Base-by-base conservation (phyloP, 1,140 invertebrate genomes). In the Manduca sexta region DNA sequence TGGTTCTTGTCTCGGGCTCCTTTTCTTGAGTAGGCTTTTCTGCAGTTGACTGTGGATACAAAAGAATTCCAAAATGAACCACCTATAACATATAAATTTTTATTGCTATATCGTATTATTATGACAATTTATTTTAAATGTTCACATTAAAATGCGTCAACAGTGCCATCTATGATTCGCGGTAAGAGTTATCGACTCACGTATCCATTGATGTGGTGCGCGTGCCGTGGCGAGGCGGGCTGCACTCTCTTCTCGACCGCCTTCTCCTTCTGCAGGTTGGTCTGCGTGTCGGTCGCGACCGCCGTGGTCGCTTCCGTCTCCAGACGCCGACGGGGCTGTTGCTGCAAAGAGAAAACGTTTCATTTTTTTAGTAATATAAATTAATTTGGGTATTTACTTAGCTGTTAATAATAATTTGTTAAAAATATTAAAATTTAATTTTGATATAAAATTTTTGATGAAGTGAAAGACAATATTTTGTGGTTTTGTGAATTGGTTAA, bases 271-370 rank as follows among this genome's bases (percentile, higher is more conserved):
- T 53, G 61, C 45, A 52, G 42, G 74, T 54, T 77, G 1, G 82
- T 79, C 53, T 80, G 84, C 15, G 86, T 84, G 56, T 88, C 88
- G 3, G 87, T 87, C 0, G 66, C 86, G 3, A 79, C 67, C 0
- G 85, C 84, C 1, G 87, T 79, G 2, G 85, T 86, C 40, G 74
- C 82, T 51, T 88, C 88, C 4, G 87, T 85, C 50, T 89, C 88
- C 18, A 86, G 61, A 3, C 88, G 77, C 4, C 86, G 76, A 15
- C 87, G 71, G 1, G 79, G 62, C 68, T 88, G 80, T 42, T 8
- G 15, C 12, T 7, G 34, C 2, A n/a, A 2, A n/a, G 21, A 5
- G 21, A 26, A 26, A 26, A 26, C n/a, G n/a, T n/a, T n/a, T n/a
- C n/a, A n/a, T n/a, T n/a, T n/a, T n/a, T n/a, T n/a, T n/a, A n/a